These are phyloP conservation scores for Lasius platythorax DNA, from an alignment of 2,888 invertebrate genomes.

Conservation along the genomic window DNA sequence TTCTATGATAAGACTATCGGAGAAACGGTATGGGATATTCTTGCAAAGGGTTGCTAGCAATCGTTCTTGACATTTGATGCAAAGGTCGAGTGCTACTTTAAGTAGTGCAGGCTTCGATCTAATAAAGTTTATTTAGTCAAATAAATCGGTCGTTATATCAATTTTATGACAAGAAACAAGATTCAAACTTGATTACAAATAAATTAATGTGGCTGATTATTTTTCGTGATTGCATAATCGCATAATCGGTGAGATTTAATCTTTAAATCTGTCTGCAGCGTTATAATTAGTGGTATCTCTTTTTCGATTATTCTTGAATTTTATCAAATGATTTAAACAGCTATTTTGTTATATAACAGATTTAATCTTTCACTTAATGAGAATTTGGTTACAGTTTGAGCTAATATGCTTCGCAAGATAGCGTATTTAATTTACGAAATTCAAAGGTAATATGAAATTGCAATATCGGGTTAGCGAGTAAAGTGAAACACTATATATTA, in stretches of 20 bases:
- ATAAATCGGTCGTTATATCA: background rate
- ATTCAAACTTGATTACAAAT: background rate
- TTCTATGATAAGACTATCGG: constrained; percentile 29
- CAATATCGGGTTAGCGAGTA: background rate
- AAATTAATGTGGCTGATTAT: background rate
- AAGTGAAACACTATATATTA: background rate
- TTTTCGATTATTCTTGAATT: background rate
- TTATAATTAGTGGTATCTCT: background rate
- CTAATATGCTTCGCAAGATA: background rate
- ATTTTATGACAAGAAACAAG: background rate
- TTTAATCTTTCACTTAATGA: constrained; percentile 11
- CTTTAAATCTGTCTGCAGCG: background rate
- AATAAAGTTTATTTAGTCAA: background rate
- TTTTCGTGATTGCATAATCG: background rate
- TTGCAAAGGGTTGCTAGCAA: background rate
- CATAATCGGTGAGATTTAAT: background rate
- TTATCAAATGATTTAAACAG: constrained; percentile 7
- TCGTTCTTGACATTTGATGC: constrained; percentile 45
- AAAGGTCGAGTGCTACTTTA: background rate
- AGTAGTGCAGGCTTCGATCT: background rate
- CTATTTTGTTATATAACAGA: background rate
- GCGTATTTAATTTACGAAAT: background rate
- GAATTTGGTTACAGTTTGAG: background rate
- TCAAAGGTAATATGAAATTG: constrained; percentile 7
- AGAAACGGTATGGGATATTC: background rate